phyloP scores from a whole-genome alignment of 37 sponge, comb jelly and placozoan genomes.

The Tethya wilhelma region DNA sequence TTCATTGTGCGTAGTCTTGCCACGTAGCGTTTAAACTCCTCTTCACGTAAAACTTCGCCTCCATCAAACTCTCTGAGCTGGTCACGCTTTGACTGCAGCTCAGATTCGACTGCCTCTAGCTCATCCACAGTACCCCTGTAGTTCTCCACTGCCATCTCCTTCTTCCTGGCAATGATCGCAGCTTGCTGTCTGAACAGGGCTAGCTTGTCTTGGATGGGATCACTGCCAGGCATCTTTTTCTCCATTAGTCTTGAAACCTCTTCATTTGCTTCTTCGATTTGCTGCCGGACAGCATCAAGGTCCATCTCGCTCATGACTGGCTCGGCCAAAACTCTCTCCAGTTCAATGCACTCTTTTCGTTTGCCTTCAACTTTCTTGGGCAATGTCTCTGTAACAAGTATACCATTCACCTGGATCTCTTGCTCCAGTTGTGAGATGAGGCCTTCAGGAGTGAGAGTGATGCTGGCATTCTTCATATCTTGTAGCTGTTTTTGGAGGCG shows the following conservation, averaged over 20 bases:
- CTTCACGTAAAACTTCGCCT: constrained; percentile 78
- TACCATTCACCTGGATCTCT: constrained; percentile 69
- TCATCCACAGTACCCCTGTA: constrained; percentile 74
- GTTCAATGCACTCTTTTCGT: constrained; percentile 63
- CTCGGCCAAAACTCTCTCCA: constrained; percentile 78
- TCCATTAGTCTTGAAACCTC: constrained; percentile 78
- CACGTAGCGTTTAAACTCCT: constrained; percentile 84
- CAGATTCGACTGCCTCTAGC: constrained; percentile 44
- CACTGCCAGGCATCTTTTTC: constrained; percentile 77
- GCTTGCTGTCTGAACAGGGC: constrained; percentile 97
- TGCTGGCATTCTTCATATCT: constrained; percentile 41
- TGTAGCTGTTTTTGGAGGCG: constrained; percentile 68
- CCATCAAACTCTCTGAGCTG: constrained; percentile 64
- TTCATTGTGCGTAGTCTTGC: constrained; percentile 75
- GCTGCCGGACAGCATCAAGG: constrained; percentile 64
- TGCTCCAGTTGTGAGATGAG: constrained; percentile 78
- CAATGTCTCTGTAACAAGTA: constrained; percentile 77
- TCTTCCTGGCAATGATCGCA: constrained; percentile 82
- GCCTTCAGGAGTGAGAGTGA: constrained; percentile 67
- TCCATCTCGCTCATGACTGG: constrained; percentile 86
- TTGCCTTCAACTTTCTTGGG: constrained; percentile 75
- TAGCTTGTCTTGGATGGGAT: constrained; percentile 84
- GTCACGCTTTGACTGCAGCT: constrained; percentile 51
- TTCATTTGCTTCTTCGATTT: constrained; percentile 62
- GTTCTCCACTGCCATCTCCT: constrained; percentile 60